phyloP scores from a whole-genome alignment of 2,113 vertebrate genomes.

The Apteryx owenii region DNA sequence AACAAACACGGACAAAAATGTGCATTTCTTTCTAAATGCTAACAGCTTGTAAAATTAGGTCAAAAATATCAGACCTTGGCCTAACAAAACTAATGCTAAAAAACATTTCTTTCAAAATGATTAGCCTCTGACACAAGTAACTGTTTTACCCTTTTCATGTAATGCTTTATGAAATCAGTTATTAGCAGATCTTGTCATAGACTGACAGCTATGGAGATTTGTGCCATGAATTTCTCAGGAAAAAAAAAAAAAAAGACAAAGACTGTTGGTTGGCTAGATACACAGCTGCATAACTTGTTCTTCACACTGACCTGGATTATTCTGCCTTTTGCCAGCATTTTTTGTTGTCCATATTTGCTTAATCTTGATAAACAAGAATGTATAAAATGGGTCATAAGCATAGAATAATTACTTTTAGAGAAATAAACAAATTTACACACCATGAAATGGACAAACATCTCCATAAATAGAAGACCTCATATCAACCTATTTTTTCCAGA shows the following conservation, averaged over 20 bases:
- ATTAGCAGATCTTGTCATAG: not conserved
- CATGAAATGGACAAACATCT: not conserved
- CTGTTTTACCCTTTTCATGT: slow-evolving; percentile 21
- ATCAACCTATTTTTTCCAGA: not conserved
- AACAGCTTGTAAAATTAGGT: not conserved
- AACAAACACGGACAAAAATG: not conserved
- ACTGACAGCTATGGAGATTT: slow-evolving; percentile 40
- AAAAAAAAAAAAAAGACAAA: not conserved
- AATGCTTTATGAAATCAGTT: slow-evolving; percentile 30
- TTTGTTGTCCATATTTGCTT: slow-evolving; percentile 66
- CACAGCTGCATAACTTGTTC: slow-evolving; percentile 32
- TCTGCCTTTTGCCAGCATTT: slow-evolving; percentile 54
- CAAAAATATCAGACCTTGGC: not conserved
- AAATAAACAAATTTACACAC: slow-evolving; percentile 15
- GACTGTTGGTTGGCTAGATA: slow-evolving; percentile 47
- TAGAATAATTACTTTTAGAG: slow-evolving; percentile 25
- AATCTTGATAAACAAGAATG: slow-evolving; percentile 38
- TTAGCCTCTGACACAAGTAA: slow-evolving; percentile 37
- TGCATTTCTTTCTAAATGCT: not conserved
- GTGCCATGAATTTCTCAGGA: slow-evolving; percentile 52
- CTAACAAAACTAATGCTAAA: slow-evolving; percentile 5
- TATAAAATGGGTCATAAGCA: slow-evolving; percentile 14
- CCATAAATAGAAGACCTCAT: not conserved
- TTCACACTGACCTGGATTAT: slow-evolving; percentile 69
- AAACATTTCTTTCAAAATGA: not conserved